These are phyloP conservation scores for Synergus itoensis DNA, from an alignment of 2,888 invertebrate genomes.

Conservation along the genomic window DNA sequence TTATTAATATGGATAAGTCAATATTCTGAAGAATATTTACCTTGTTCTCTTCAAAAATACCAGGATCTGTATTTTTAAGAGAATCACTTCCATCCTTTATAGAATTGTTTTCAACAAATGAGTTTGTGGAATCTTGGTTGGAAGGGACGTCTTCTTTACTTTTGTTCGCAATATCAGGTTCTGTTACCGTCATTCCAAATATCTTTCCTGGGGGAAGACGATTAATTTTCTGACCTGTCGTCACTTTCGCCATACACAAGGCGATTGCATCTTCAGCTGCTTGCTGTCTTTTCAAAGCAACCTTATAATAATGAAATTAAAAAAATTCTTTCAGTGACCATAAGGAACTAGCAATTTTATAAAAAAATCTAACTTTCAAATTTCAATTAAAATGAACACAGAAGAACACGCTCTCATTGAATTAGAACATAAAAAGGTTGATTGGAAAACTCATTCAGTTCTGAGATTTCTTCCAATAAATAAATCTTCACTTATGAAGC, in stretches of 20 bases:
- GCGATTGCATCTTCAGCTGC: constrained; percentile 98
- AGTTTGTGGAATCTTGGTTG: constrained; percentile 50
- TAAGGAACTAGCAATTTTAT: no score
- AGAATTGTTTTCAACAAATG: constrained; percentile 10
- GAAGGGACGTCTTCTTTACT: constrained; percentile 35
- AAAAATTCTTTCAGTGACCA: no score
- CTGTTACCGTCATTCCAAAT: constrained; percentile 92
- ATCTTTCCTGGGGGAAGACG: constrained; percentile 94
- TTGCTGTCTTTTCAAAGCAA: constrained; percentile 96
- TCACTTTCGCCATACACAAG: constrained; percentile 91
- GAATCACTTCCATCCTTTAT: neutral
- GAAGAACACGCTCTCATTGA: no score
- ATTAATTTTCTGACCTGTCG: constrained; percentile 86
- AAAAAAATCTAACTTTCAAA: no score
- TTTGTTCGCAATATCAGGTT: constrained; percentile 80
- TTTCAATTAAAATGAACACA: no score
- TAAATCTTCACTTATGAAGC: neutral
- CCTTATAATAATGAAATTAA: constrained; percentile 79
- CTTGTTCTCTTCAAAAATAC: neutral
- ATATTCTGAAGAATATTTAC: neutral
- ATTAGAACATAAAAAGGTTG: no score
- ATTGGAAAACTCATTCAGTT: no score
- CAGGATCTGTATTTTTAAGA: neutral
- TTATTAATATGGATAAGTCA: no score
- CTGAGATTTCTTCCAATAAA: neutral